Evolutionary conservation across 2,113 vertebrate genomes (phyloP).

Genomic region (human): GRCh38 chr7:66724001-66724500

Average conservation of each 20-base stretch:
- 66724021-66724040: background rate
- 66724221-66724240: background rate
- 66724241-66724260: background rate
- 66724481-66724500: too few relatives aligned
- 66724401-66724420: too few relatives aligned
- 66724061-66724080: background rate
- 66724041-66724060: background rate
- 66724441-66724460: too few relatives aligned
- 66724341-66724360: background rate
- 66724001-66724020: background rate
- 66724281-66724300: background rate
- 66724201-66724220: background rate
- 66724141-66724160: background rate
- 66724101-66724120: background rate
- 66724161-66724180: background rate
- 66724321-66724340: background rate
- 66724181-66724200: background rate
- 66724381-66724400: too few relatives aligned
- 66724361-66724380: too few relatives aligned
- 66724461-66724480: too few relatives aligned
- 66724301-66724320: background rate
- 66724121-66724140: background rate
- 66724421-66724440: too few relatives aligned
- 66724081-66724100: background rate
- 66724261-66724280: background rate